Evolutionary conservation across 2,113 vertebrate genomes (phyloP), one percentile per base, ranked within the genome.

Genomic region (Trogon surrucura): DNA sequence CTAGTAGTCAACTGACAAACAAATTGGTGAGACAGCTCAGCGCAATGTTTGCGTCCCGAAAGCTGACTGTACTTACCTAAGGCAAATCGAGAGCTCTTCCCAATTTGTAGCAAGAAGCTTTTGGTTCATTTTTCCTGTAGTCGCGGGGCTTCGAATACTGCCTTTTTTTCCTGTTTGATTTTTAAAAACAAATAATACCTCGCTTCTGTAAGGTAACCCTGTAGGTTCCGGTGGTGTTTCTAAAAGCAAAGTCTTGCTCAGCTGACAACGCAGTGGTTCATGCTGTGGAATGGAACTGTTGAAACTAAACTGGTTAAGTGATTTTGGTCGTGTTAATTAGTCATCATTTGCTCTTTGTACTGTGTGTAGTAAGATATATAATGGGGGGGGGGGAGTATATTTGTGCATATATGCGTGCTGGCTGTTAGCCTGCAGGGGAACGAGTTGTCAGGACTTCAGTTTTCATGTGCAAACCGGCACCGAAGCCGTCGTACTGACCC

Each of bases 251-350:
- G n/a, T 6, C 53, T 32, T 41, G n/a, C 4, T 2, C 7, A 15
- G 12, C 61, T 65, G 73, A 6, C 11, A 3, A 9, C 2, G 0
- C 17, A 5, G 26, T n/a, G 26, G 30, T 26, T 53, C 3, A 0
- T 34, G 32, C 34, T 69, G 65, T 30, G 29, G 25, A 9, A 19
- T 12, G 48, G 14, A 45, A 22, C 45, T 23, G 6, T 3, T 41
- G 38, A 50, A 61, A 23, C 13, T 5, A 36, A 36, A 36, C 36
- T 36, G 36, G 9, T 36, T 36, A 36, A 36, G 36, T 36, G 36
- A 36, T 36, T 36, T 36, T 36, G 36, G 36, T 36, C 36, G 36
- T 36, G 36, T 36, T 36, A 36, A 36, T 36, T 36, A 36, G 36
- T 36, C 36, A 36, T 36, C 36, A 9, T 36, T 36, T 45, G 13